Base-by-base conservation (phyloP, 2,113 vertebrate genomes). In the Deroptyus accipitrinus region DNA sequence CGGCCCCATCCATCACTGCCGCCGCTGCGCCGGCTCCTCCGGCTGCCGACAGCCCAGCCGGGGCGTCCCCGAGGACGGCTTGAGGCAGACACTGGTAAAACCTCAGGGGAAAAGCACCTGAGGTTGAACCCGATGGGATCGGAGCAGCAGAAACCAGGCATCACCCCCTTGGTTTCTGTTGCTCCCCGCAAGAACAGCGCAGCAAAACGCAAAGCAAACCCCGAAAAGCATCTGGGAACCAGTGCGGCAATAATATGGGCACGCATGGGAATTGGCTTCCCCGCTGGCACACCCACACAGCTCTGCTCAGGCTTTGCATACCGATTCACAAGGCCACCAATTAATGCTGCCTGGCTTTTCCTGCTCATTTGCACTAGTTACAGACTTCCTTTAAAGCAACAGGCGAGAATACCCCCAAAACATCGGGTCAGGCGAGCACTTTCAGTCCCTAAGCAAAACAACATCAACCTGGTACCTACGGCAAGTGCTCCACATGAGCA, bases 281-380 rank as follows among this genome's bases (percentile, higher is more conserved):
- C 94, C 72, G 92, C 82, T 94, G 72, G 90, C 92, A 66, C 90
- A 85, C 95, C 95, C 95, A 94, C 88, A 7, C 90, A 64, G 92
- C 66, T 95, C 87, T 83, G 79, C 84, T 91, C 84, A 64, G 64
- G 87, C 81, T 94, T 67, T 86, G 83, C 80, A 84, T 81, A 78
- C 69, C 74, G 86, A 90, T 95, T 96, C 96, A 92, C 68, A 63
- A 93, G 95, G 94, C 83, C 88, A 96, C 51, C 92, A 94, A 95
- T 96, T 96, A 93, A 80, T 46, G 48, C 68, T 90, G 51, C 8
- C 0, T 55, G 55, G 55, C n/a, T 90, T 93, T 86, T 78, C 83
- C 80, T 83, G 76, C 90, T 93, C 78, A 66, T 96, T 92, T 86
- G 61, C 48, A 31, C 79, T 68, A 81, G 90, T 92, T 93, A 80